Evolutionary conservation across 2,888 invertebrate genomes (phyloP), one percentile per base, ranked within the genome.

Genomic region (Rotaria magnacalcarata): DNA sequence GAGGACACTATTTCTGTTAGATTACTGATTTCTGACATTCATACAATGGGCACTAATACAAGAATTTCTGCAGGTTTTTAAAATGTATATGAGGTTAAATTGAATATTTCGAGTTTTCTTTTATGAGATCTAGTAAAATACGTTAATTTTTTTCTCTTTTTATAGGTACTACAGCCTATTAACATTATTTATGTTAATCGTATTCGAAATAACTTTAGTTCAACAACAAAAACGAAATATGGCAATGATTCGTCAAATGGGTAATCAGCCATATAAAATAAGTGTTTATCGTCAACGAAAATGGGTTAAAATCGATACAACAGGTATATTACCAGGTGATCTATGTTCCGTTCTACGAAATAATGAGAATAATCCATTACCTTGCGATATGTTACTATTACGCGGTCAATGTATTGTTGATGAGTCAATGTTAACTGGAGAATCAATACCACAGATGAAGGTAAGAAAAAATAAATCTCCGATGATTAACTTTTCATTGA

Each of bases 201-300:
- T 96, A 89, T 98, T 98, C 90, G 99, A 99, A 91, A 97, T 96
- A 88, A 98, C 98, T 0, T 93, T 99, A 86, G 98, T 99, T 0
- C 97, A 98, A 89, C 99, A 99, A 90, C 99, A 99, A 90, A 91
- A 99, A 86, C 93, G 95, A 88, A 99, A 99, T 91, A 97, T 99
- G 97, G 95, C 96, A 0, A 98, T 98, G 92, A 98, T 99, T 88
- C 93, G 98, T 24, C 97, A 97, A 92, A 99, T 99, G 99, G 99
- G 98, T 6, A 98, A 96, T 90, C 96, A 96, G 91, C 96, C 98
- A 0, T 96, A 96, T 54, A 87, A 84, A 47, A 84, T 89, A 84
- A 93, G 95, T 93, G 96, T 95, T 0, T 96, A 96, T 90, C 93
- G 98, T 88, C 95, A 95, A 90, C 93, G 95, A 89, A 94, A 95